Percentiles rank a stretch among this genome's conserved stretches.
Conservation (phyloP, 2,888 invertebrate genomes). For the Nephrocerus scutellatus region DNA sequence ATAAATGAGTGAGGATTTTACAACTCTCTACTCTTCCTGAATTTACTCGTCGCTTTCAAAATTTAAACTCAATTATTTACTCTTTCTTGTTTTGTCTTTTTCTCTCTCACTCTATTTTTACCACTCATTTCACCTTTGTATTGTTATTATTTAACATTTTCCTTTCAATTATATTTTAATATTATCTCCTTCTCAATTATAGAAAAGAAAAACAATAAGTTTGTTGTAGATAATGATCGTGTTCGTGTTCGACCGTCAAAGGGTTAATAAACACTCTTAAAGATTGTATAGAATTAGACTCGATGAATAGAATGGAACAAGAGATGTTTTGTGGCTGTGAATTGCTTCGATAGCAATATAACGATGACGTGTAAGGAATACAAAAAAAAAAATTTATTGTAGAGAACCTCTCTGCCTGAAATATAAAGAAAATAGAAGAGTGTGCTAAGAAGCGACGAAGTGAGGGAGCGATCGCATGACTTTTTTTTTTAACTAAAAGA, state of each 20-base stretch:
- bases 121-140: background rate
- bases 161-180: background rate
- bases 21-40: no score
- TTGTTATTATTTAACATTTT: background rate
- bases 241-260: constrained; percentile 15
- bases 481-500: constrained; percentile 3
- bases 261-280: constrained; percentile 18
- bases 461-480: no score
- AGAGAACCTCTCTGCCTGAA: no score
- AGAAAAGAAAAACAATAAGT: constrained; percentile 7
- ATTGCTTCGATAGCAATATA: constrained; percentile 17
- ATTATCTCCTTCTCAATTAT: constrained; percentile 1
- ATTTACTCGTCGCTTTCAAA: no score
- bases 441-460: no score
- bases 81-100: background rate
- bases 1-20: no score
- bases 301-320: no score
- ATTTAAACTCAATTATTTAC: no score
- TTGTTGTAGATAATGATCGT: constrained; percentile 8
- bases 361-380: constrained; percentile 4
- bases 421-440: no score
- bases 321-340: no score
- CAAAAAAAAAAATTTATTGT: no score
- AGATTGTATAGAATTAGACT: no score
- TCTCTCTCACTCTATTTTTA: background rate